Conservation (phyloP, 1,140 invertebrate species). For the Trypoxylus dichotomus region DNA sequence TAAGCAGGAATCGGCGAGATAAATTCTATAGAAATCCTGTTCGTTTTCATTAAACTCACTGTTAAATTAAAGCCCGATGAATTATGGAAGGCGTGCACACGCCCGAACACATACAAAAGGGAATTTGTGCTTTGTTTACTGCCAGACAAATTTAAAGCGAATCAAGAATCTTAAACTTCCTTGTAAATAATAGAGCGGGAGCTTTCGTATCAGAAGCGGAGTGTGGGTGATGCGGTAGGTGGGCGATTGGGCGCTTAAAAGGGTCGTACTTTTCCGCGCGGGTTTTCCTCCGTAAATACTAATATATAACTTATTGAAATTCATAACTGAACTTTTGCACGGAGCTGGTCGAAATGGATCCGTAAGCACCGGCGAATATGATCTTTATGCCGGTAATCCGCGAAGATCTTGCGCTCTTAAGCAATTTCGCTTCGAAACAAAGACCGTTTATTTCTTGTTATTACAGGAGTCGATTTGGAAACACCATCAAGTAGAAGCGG, state of each 20-base stretch:
- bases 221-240: background rate
- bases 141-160: constrained; percentile 40
- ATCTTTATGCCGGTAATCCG: constrained; percentile 40
- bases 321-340: constrained; percentile 41
- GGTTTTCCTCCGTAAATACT: constrained; percentile 40
- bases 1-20: constrained; percentile 19
- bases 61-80: constrained; percentile 27
- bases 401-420: constrained; percentile 36
- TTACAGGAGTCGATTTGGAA: constrained; percentile 33
- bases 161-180: constrained; percentile 43
- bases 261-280: background rate
- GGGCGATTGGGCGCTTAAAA: background rate
- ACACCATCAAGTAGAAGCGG: background rate
- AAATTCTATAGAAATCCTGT: constrained; percentile 30
- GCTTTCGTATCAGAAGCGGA: background rate
- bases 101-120: constrained; percentile 30
- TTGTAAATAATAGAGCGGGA: constrained; percentile 40
- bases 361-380: constrained; percentile 35
- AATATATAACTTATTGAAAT: constrained; percentile 47
- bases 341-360: background rate
- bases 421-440: constrained; percentile 42
- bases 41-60: constrained; percentile 27
- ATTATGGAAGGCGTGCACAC: constrained; percentile 25
- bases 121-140: constrained; percentile 41
- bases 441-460: constrained; percentile 42